Percentiles rank a stretch among this genome's conserved stretches.
These are phyloP conservation scores for Hemiprocne comata DNA, from an alignment of 2,113 vertebrate genomes.

Conservation along the genomic window DNA sequence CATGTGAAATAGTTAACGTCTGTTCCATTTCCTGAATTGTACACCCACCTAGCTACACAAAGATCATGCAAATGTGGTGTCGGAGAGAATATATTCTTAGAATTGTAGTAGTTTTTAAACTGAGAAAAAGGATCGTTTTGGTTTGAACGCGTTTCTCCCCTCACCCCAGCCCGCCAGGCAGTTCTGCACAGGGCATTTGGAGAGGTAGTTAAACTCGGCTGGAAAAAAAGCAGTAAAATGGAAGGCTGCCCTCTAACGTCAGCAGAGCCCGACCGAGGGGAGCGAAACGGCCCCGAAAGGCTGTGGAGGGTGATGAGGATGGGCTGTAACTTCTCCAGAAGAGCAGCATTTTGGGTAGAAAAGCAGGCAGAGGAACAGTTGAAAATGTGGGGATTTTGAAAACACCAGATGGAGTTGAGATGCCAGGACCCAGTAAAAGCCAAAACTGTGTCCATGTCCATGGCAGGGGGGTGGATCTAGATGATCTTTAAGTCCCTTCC, in stretches of 20 bases:
- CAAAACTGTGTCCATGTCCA: not conserved
- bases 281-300: not conserved
- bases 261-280: not conserved
- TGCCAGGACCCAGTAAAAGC: not conserved
- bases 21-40: not conserved
- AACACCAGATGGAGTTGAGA: not conserved
- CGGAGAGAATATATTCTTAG: not conserved
- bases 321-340: not conserved
- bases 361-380: not conserved
- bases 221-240: not conserved
- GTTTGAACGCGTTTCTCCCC: not conserved
- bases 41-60: not conserved
- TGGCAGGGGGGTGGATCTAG: too few species aligned
- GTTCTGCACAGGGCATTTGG: not conserved
- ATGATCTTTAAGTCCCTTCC: too few species aligned
- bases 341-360: not conserved
- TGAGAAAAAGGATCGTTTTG: not conserved
- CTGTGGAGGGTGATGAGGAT: not conserved
- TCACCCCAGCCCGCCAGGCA: not conserved
- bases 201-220: not conserved
- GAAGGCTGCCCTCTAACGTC: slow-evolving; percentile 43
- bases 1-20: not conserved
- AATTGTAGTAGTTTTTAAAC: not conserved
- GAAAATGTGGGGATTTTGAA: not conserved
- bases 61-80: not conserved